Evolutionary conservation across 2,797 vertebrate genomes (phyloP), one percentile per base, ranked within the genome.

Genomic region (Cirrhinus molitorella): DNA sequence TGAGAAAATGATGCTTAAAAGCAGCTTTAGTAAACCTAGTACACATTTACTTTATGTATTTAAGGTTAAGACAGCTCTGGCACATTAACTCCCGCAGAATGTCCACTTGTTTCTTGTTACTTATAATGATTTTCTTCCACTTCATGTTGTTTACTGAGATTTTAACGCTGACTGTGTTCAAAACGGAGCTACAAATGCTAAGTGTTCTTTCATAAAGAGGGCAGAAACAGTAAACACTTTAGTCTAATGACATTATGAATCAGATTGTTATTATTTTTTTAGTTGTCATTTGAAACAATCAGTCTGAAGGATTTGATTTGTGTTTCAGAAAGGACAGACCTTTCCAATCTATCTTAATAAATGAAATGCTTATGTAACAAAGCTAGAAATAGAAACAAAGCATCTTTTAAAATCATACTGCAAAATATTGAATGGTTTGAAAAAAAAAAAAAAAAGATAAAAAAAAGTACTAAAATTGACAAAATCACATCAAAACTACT

Each of bases 1-100:
- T 43, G 16, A 70, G 23, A 31, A 34, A 72, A 80, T 47, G 1
- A 45, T 37, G 28, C 14, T 81, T 63, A 63, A 49, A 81, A 73
- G 13, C 43, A 51, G 43, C 21, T 80, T 70, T 40, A 21, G 17
- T 11, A 53, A 55, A 61, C 5, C 49, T 61, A 28, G 1, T 25
- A 61, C 43, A 31, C 14, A 23, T 28, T 55, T n/a, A 17, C 31
- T 23, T 23, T 70, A 11, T 14, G 12, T 55, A 23, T 23, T 57
- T 45, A 19, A 57, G 21, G 3, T 75, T 37, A 66, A 66, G 31
- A 37, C 17, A 37, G 59, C 59, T 28, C 59, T 61, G 59, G 21
- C 63, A 5, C 0, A 1, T 37, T 37, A 9, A 4, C 63, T 66
- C 7, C 17, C 1, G 16, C 28, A 31, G 8, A 65, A 66, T 37